Conservation (phyloP, 2,888 invertebrate species). For the Frankliniella fusca region DNA sequence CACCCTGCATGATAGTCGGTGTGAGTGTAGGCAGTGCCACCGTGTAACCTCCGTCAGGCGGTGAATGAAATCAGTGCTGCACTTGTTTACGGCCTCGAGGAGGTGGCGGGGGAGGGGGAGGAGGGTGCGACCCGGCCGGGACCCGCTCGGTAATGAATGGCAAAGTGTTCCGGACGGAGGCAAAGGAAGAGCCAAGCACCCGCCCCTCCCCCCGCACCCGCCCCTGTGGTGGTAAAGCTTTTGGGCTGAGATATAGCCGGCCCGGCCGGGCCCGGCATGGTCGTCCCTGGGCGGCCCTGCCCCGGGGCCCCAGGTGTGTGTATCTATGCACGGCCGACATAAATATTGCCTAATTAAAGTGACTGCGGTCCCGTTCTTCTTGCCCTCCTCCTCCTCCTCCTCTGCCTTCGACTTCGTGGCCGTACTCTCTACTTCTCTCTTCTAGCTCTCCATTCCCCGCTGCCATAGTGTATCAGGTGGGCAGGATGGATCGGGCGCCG, state of each 20-base stretch:
- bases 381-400: not conserved
- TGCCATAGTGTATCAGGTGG: not conserved
- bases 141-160: slow-evolving; percentile 1
- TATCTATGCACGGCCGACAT: not conserved
- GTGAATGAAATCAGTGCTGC: not conserved
- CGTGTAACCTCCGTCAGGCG: not conserved
- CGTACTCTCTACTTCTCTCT: too few species aligned
- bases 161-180: slow-evolving; percentile 18
- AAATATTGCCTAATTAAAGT: slow-evolving; percentile 13
- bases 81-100: not conserved
- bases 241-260: too few species aligned
- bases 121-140: not conserved
- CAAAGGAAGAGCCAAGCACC: not conserved
- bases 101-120: not conserved
- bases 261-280: not conserved
- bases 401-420: not conserved
- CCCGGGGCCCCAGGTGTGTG: slow-evolving; percentile 4
- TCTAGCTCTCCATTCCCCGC: not conserved
- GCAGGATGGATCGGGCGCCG: not conserved
- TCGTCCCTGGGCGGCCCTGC: not conserved
- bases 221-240: not conserved
- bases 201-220: not conserved
- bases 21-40: too few species aligned
- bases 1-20: too few species aligned
- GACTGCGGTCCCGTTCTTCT: not conserved